Percentiles rank a stretch among this genome's conserved stretches.
Conservation (phyloP, 2,797 vertebrate species). For the Nasua narica region DNA sequence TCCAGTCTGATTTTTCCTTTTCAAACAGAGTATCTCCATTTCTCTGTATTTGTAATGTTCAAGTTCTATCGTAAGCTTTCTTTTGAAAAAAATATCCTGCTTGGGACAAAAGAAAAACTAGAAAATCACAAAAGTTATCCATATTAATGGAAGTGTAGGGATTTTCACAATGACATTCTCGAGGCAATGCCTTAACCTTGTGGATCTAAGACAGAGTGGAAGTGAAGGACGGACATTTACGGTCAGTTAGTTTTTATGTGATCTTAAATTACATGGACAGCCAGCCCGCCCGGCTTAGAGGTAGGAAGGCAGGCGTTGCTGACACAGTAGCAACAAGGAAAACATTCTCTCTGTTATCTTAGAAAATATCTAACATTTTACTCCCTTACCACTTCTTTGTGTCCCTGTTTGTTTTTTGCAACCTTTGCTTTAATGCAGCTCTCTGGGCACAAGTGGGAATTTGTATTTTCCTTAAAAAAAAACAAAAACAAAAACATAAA, state of each 20-base stretch:
- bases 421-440: background rate
- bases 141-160: background rate
- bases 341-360: background rate
- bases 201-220: background rate
- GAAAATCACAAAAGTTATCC: background rate
- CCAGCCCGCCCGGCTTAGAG: background rate
- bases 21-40: background rate
- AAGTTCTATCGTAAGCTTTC: background rate
- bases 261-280: background rate
- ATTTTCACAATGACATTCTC: background rate
- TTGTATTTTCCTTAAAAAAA: conserved; percentile 29
- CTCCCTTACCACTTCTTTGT: background rate
- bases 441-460: background rate
- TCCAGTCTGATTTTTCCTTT: background rate
- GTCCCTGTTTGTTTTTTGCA: background rate
- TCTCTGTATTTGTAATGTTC: background rate
- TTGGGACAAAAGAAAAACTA: background rate
- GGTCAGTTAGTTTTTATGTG: background rate
- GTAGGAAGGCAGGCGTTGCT: background rate
- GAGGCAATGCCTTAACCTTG: background rate
- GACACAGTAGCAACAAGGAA: background rate
- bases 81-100: background rate
- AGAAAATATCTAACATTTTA: background rate
- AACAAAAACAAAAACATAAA: background rate
- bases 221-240: background rate